Evolutionary conservation across 2,113 vertebrate genomes (phyloP).

Genomic region (Daubentonia madagascariensis): DNA sequence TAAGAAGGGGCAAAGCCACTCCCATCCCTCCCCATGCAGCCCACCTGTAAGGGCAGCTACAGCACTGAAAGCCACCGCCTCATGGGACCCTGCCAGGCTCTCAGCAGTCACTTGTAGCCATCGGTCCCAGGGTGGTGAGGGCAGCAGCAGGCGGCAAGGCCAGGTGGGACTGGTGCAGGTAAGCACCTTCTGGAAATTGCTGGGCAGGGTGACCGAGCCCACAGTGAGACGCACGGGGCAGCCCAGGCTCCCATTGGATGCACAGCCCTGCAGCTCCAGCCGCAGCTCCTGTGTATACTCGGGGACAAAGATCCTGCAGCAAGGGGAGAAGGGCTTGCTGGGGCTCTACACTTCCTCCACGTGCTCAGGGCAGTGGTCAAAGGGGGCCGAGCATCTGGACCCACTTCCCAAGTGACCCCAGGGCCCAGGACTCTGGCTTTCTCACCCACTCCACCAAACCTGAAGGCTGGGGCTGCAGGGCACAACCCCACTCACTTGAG

Average conservation of each 20-base stretch:
- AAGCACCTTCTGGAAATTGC: slow-evolving; percentile 81
- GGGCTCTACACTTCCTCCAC: neutral
- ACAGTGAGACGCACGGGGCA: slow-evolving; percentile 86
- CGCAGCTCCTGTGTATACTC: slow-evolving; percentile 85
- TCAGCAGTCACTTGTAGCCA: slow-evolving; percentile 92
- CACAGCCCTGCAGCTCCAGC: slow-evolving; percentile 86
- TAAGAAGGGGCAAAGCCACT: neutral
- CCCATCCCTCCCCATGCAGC: neutral
- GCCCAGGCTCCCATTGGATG: slow-evolving; percentile 35
- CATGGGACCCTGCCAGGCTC: slow-evolving; percentile 74
- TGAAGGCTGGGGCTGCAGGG: neutral
- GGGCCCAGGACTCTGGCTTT: neutral
- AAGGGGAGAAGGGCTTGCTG: neutral
- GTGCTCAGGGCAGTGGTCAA: neutral
- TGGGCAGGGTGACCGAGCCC: slow-evolving; percentile 85
- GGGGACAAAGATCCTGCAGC: slow-evolving; percentile 90
- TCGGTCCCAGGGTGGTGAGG: slow-evolving; percentile 90
- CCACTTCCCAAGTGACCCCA: neutral
- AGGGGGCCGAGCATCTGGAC: too few relatives aligned
- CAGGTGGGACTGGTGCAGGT: slow-evolving; percentile 80
- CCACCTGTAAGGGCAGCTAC: slow-evolving; percentile 89
- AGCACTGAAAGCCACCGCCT: slow-evolving; percentile 81
- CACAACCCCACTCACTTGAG: slow-evolving; percentile 88
- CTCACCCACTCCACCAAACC: neutral
- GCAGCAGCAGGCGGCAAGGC: slow-evolving; percentile 84